phyloP scores from a whole-genome alignment of 1,140 invertebrate species.

The Drosophila santomea region DNA sequence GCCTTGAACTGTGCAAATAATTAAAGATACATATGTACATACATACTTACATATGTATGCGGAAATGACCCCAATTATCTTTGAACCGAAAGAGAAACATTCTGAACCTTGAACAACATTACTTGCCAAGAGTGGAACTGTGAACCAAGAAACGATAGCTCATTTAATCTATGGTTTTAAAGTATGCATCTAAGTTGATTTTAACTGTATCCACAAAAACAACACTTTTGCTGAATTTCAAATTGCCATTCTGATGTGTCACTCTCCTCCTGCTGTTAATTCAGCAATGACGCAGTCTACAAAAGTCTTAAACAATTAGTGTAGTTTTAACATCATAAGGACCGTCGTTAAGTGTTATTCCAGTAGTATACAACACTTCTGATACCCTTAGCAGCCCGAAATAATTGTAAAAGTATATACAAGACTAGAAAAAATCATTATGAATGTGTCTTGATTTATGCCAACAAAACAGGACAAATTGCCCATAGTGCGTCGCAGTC shows the following conservation, averaged over 20 bases:
- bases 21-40: too few species aligned
- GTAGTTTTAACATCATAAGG: too few species aligned
- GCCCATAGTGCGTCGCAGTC: too few species aligned
- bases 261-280: conserved; percentile 25
- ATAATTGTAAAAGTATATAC: too few species aligned
- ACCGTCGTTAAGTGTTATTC: too few species aligned
- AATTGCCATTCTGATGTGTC: conserved; percentile 14
- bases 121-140: neutral
- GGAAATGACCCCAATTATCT: conserved; percentile 2
- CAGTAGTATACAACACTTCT: too few species aligned
- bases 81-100: neutral
- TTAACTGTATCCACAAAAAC: too few species aligned
- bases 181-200: too few species aligned
- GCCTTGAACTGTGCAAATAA: conserved; percentile 21
- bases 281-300: neutral
- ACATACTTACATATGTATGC: neutral
- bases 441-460: too few species aligned
- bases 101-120: neutral
- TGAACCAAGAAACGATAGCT: neutral
- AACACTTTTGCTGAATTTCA: too few species aligned
- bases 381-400: conserved; percentile 2
- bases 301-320: neutral
- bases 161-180: neutral
- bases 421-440: too few species aligned
- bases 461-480: too few species aligned